phyloP scores from a whole-genome alignment of 2,113 vertebrate genomes.

The Hydrolagus affinis region DNA sequence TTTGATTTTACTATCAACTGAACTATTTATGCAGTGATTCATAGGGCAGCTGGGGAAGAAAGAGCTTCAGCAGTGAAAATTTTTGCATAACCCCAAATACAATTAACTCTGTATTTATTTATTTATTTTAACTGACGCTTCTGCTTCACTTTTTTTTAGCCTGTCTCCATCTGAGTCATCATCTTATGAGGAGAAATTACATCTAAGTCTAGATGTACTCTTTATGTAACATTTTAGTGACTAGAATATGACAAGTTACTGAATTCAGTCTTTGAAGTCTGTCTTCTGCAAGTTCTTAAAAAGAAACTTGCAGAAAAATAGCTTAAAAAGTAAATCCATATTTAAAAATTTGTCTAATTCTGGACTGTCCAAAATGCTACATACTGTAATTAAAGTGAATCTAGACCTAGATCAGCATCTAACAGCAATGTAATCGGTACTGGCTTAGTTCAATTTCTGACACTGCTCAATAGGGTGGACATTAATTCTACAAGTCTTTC shows the following conservation, averaged over 20 bases:
- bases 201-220: too few species aligned
- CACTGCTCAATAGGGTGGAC: too few species aligned
- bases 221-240: too few species aligned
- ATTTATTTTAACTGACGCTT: conserved; percentile 4
- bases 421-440: neutral
- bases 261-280: too few species aligned
- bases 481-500: too few species aligned
- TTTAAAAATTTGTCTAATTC: too few species aligned
- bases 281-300: too few species aligned
- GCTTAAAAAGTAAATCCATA: too few species aligned
- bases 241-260: too few species aligned
- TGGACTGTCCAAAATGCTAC: too few species aligned
- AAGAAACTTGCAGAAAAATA: too few species aligned
- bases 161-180: neutral
- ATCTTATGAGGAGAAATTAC: neutral
- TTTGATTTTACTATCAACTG: conserved; percentile 30
- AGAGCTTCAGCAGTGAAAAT: neutral
- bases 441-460: neutral
- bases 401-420: neutral
- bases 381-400: too few species aligned
- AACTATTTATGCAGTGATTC: conserved; percentile 23
- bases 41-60: neutral
- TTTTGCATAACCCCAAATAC: neutral
- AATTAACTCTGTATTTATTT: conserved; percentile 12
- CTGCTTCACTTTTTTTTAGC: neutral